phyloP scores from a whole-genome alignment of 2,888 invertebrate genomes.

The Margaritifera margaritifera region DNA sequence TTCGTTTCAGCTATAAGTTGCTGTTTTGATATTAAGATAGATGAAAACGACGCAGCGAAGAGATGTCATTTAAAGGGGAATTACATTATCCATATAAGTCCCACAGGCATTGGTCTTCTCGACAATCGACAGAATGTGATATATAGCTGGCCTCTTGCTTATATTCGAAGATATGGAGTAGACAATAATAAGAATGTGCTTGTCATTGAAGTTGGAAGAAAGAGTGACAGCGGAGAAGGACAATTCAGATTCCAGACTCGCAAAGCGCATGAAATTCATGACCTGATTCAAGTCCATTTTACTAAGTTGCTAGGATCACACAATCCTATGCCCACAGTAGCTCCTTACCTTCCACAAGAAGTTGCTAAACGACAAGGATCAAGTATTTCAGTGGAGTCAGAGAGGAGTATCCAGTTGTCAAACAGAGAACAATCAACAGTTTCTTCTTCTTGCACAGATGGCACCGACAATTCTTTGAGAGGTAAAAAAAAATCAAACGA shows the following conservation, averaged over 20 bases:
- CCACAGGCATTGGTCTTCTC: no score
- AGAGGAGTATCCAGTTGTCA: no score
- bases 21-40: slow-evolving; percentile 16
- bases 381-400: no score
- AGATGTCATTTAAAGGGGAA: slow-evolving; percentile 15
- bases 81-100: slow-evolving; percentile 9
- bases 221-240: slow-evolving; percentile 62
- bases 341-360: no score
- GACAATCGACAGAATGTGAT: slow-evolving; percentile 27
- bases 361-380: no score
- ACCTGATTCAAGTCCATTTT: slow-evolving; percentile 4
- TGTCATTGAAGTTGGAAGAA: slow-evolving; percentile 66
- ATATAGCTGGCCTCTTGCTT: slow-evolving; percentile 59
- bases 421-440: no score
- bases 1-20: slow-evolving; percentile 21
- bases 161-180: slow-evolving; percentile 62
- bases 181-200: slow-evolving; percentile 36
- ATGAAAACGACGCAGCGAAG: slow-evolving; percentile 14
- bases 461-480: background rate
- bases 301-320: no score
- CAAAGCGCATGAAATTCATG: slow-evolving; percentile 28
- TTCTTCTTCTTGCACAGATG: no score
- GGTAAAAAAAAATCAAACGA: no score
- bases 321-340: no score
- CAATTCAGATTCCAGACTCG: slow-evolving; percentile 35